Conservation (phyloP, 2,797 vertebrate genomes). For the Myoxocephalus aenaeus region DNA sequence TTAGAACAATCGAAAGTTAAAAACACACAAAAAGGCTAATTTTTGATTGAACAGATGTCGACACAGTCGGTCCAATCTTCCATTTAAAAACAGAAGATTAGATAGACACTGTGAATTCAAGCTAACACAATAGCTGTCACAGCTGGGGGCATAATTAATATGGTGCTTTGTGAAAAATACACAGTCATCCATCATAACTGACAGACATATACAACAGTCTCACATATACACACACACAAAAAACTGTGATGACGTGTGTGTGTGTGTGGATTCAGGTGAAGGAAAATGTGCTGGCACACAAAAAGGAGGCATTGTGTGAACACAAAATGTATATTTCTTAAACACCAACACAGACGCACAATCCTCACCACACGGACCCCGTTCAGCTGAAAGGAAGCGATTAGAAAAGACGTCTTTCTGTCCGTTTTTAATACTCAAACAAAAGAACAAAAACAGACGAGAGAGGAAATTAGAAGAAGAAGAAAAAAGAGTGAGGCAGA, state of each 20-base stretch:
- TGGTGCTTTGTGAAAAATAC: slow-evolving; percentile 43
- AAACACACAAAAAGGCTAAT: background rate
- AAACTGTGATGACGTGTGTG: background rate
- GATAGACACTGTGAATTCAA: slow-evolving; percentile 36
- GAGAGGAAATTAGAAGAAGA: slow-evolving; percentile 15
- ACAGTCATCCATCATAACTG: slow-evolving; percentile 52
- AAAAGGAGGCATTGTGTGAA: background rate
- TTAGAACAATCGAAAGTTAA: background rate
- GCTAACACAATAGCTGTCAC: slow-evolving; percentile 44
- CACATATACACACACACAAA: background rate
- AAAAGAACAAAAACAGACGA: slow-evolving; percentile 1
- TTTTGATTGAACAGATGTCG: slow-evolving; percentile 10
- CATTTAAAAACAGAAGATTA: slow-evolving; percentile 23
- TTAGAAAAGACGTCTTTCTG: slow-evolving; percentile 18
- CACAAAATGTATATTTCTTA: background rate
- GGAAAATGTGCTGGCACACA: background rate
- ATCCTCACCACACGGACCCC: background rate
- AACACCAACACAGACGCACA: slow-evolving; percentile 5
- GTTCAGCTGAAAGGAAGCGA: slow-evolving; percentile 14
- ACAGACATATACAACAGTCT: slow-evolving; percentile 31
- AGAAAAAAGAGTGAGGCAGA: slow-evolving; percentile 2
- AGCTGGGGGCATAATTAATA: slow-evolving; percentile 46
- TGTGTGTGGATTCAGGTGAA: slow-evolving; percentile 14
- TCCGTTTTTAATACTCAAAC: slow-evolving; percentile 8
- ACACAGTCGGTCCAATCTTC: slow-evolving; percentile 2